These are phyloP conservation scores for Neofelis nebulosa DNA, from an alignment of 2,113 vertebrate species.

Conservation along the genomic window DNA sequence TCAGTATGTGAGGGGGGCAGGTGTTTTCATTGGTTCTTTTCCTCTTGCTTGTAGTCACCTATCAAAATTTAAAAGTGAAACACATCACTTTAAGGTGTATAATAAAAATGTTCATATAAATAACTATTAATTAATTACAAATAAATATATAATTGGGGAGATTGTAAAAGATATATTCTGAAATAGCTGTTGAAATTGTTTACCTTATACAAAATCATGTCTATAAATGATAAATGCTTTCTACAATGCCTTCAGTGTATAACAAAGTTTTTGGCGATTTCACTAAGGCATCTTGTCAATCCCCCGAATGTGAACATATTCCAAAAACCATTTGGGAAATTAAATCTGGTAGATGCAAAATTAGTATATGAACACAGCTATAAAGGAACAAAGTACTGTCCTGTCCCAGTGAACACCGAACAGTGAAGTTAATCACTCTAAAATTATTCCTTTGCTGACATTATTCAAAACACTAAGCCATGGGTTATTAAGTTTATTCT, in stretches of 20 bases:
- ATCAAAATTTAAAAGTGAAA: conserved; percentile 35
- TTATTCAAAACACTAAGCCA: conserved; percentile 80
- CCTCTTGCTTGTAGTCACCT: background rate
- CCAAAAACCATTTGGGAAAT: conserved; percentile 18
- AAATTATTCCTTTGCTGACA: conserved; percentile 79
- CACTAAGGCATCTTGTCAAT: background rate
- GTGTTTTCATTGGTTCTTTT: background rate
- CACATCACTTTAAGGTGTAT: background rate
- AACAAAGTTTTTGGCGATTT: background rate
- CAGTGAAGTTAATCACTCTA: conserved; percentile 66
- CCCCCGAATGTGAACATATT: conserved; percentile 41
- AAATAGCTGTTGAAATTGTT: background rate
- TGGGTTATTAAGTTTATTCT: conserved; percentile 81
- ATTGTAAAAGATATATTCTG: background rate
- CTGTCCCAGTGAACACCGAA: background rate
- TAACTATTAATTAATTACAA: background rate
- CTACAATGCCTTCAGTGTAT: background rate
- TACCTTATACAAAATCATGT: background rate
- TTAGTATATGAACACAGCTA: conserved; percentile 55
- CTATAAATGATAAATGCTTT: conserved; percentile 26
- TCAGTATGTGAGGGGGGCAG: background rate
- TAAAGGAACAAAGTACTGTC: conserved; percentile 48
- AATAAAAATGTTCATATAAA: background rate
- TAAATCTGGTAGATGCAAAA: conserved; percentile 46
- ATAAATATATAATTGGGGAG: background rate